phyloP scores from a whole-genome alignment of 2,113 vertebrate genomes.

The Datnioides undecimradiatus region DNA sequence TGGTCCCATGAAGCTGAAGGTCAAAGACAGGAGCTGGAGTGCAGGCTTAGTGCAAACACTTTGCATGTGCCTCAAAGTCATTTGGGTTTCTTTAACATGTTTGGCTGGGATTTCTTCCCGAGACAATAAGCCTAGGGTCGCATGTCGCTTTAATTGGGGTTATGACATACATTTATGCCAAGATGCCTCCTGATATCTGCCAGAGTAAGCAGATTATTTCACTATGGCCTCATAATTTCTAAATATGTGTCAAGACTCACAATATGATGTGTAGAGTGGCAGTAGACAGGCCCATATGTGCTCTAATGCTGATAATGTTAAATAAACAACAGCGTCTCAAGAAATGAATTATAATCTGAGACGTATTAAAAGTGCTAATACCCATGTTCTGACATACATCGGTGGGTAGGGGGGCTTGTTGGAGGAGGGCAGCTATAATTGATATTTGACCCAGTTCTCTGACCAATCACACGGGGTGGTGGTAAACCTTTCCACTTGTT shows the following conservation, averaged over 20 bases:
- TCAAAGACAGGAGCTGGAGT: background rate
- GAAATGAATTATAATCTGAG: slow-evolving; percentile 47
- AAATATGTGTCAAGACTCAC: slow-evolving; percentile 67
- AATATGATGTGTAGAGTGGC: slow-evolving; percentile 33
- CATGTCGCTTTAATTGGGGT: slow-evolving; percentile 66
- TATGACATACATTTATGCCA: slow-evolving; percentile 66
- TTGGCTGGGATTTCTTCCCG: background rate
- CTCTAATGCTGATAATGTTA: slow-evolving; percentile 28
- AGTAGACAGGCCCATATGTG: slow-evolving; percentile 64
- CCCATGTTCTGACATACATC: slow-evolving; percentile 53
- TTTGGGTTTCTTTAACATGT: slow-evolving; percentile 20
- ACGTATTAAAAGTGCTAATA: slow-evolving; percentile 62
- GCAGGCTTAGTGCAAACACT: background rate
- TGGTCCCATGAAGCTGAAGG: background rate
- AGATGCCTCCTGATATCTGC: slow-evolving; percentile 54
- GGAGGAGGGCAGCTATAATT: slow-evolving; percentile 47
- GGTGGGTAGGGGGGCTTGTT: background rate
- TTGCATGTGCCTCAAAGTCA: background rate
- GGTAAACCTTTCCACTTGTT: background rate
- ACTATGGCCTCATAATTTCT: slow-evolving; percentile 50
- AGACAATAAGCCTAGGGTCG: slow-evolving; percentile 3
- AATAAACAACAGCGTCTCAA: slow-evolving; percentile 54
- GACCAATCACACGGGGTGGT: background rate
- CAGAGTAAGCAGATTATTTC: slow-evolving; percentile 72
- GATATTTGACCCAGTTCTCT: slow-evolving; percentile 54